Base-by-base conservation (phyloP, 2,797 vertebrate genomes). In the Enoplosus armatus region DNA sequence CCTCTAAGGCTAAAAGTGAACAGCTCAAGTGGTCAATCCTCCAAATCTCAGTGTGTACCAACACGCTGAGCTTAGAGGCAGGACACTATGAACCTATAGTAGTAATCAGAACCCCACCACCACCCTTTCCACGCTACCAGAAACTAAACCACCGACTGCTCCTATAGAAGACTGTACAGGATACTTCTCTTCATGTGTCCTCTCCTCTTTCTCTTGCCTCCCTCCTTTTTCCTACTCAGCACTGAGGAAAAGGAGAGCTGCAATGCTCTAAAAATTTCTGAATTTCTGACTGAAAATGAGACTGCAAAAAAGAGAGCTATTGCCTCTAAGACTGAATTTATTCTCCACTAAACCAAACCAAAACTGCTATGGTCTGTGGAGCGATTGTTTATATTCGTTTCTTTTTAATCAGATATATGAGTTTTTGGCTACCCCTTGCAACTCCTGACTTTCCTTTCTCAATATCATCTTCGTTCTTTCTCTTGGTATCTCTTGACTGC, bases 101-200 rank as follows among this genome's bases (percentile, higher is more conserved):
- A 37, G 82, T 31, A 29, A 77, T 78, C 56, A 75, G 87, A 77
- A 60, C 85, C 83, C 89, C 82, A 86, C 67, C 60, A 62, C 60
- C 70, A 45, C 7, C 6, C 6, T 43, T 41, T 16, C 20, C 35
- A 77, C 1, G n/a, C 71, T 50, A 72, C 72, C 47, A 75, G 82
- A 85, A 86, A 86, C 73, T 72, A 41, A 80, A 79, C 35, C 74
- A 53, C 41, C 47, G n/a, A 22, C 60, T 75, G 29, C 75, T 24
- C 68, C 68, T 61, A 81, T 66, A 61, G 72, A 79, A 51, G 59
- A 79, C 65, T 70, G 55, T 65, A 75, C 22, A 64, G n/a, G 62
- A 77, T 45, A 71, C 22, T 48, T 72, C 53, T 83, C 22, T 43
- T 72, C 24, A 64, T 8, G 10, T 2, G 3, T 18, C 37, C 53